Evolutionary conservation across 1,140 invertebrate species (phyloP), one percentile per base, ranked within the genome.

Genomic region (Drosophila equinoxialis): DNA sequence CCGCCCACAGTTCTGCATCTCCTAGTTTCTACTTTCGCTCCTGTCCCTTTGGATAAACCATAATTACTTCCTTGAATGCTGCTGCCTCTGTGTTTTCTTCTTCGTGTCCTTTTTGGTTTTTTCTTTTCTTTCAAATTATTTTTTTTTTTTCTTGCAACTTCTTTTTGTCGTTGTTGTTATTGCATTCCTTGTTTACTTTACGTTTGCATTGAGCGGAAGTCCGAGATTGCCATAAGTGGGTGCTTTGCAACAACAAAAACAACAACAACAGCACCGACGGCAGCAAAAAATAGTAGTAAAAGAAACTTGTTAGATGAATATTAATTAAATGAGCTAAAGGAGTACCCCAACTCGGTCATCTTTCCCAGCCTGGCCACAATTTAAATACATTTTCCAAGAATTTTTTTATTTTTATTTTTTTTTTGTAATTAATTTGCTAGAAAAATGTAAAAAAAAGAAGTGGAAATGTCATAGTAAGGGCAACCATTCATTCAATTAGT

Each of bases 11-110:
- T 55, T 73, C 41, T 73, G 55, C 48, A 39, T 63, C 60, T 3
- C 7, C 42, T 33, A 41, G 57, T 37, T 1, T 6, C 42, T 20
- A 37, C 58, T 59, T 57, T 39, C 6, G 14, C 39, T 8, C 66
- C 73, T 87, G 80, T 74, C 80, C 66, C 80, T 78, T 84, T 84
- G 85, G 80, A 90, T 84, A 89, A 89, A 89, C 80, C 80, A 89
- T 89, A 89, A 89, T 89, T 89, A 89, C 84, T 89, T 89, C 84
- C 84, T 89, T 89, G 77, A 87, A 89, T 74, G 84, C 84, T 74
- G 84, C 80, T 67, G 84, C 79, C 63, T 84, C 89, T 81, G 77
- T 79, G 65, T 67, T 37, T 72, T 35, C 69, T 66, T 66, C 72
- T 67, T 71, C 59, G 71, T 65, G 66, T 60, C 61, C 63, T 54